A percentile compares a stretch with the other conserved stretches of the same genome.
These are phyloP conservation scores for Andinoacara biseriatus DNA, from an alignment of 2,113 vertebrate species.

Conservation along the genomic window DNA sequence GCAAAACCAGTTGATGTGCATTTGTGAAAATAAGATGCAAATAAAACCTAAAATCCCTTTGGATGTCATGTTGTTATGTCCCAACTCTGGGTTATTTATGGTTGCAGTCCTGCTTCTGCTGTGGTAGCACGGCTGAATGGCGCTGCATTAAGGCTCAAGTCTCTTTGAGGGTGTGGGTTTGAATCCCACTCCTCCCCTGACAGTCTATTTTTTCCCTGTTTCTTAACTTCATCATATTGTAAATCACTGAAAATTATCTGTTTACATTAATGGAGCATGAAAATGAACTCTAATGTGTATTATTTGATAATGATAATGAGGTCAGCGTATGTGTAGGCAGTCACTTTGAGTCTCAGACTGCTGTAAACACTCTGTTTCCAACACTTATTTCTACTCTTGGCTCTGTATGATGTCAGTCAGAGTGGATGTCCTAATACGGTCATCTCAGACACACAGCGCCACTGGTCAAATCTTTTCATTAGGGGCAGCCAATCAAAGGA, in stretches of 20 bases:
- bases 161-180: slow-evolving; percentile 73
- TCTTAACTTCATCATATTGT: background rate
- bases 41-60: too few species aligned
- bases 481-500: background rate
- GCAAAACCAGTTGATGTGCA: background rate
- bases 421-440: background rate
- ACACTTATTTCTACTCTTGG: background rate
- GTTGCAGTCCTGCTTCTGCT: too few species aligned
- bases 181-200: background rate
- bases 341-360: background rate
- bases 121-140: slow-evolving; percentile 40
- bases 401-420: background rate
- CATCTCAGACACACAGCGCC: background rate
- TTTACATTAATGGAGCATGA: too few species aligned
- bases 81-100: background rate
- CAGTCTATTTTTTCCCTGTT: background rate
- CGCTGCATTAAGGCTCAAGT: slow-evolving; percentile 85
- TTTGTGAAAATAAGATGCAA: too few species aligned
- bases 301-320: too few species aligned
- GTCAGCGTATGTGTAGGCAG: background rate
- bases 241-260: background rate
- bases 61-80: background rate
- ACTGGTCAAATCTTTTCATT: background rate
- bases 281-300: too few species aligned
- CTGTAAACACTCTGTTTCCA: background rate